Conservation (phyloP, 2,113 vertebrate species). For the Pycnonotus jocosus region DNA sequence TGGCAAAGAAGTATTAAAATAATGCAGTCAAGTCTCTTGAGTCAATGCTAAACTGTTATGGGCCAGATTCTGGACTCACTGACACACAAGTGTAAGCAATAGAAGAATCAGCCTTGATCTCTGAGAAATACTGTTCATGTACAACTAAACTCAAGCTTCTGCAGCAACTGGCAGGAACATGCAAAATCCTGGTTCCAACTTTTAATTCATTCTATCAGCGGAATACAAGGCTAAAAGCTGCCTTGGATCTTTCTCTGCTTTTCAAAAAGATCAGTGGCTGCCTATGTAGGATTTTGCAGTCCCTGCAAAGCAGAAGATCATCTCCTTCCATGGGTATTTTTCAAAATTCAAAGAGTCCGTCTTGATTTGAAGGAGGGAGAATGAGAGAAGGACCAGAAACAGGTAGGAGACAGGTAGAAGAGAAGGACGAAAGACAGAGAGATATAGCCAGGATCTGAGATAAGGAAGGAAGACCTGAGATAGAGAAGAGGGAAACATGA, state of each 20-base stretch:
- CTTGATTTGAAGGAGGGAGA: neutral
- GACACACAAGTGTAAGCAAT: slow-evolving; percentile 15
- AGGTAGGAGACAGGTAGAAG: slow-evolving; percentile 30
- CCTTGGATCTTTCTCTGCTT: neutral
- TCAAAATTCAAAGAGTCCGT: slow-evolving; percentile 31
- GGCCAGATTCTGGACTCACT: slow-evolving; percentile 26
- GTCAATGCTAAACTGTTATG: neutral
- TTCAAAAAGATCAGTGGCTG: neutral
- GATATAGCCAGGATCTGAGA: slow-evolving; percentile 35
- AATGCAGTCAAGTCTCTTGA: neutral
- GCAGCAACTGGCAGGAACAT: neutral
- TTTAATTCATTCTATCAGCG: neutral
- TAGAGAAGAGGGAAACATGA: slow-evolving; percentile 22
- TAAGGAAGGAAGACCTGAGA: slow-evolving; percentile 46
- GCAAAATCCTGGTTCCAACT: slow-evolving; percentile 19
- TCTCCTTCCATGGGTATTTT: neutral
- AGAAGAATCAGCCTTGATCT: slow-evolving; percentile 49
- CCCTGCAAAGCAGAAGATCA: neutral
- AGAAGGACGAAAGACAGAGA: slow-evolving; percentile 34
- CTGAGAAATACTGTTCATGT: slow-evolving; percentile 15
- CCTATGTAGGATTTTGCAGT: slow-evolving; percentile 24
- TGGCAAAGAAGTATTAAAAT: slow-evolving; percentile 12
- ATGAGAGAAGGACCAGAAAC: slow-evolving; percentile 47
- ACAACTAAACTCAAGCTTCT: neutral
- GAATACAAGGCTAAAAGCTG: neutral